Base-by-base conservation (phyloP, 2,797 vertebrate genomes). In the Argya squamiceps region DNA sequence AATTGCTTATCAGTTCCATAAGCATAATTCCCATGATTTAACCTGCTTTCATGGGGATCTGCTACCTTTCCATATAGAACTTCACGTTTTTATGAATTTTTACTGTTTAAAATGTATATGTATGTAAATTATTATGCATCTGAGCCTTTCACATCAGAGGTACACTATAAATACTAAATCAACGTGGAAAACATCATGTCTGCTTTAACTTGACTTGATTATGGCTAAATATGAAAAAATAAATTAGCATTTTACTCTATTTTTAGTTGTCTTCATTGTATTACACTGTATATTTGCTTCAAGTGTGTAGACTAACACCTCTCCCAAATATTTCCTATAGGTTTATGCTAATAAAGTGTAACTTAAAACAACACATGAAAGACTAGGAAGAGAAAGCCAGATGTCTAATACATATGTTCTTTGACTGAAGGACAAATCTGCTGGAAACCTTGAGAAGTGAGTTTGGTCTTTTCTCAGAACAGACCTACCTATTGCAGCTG, bases 21-120 rank as follows among this genome's bases (percentile, higher is more conserved):
- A 96, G 91, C 96, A 97, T 97, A 97, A 93, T 98, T 97, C 96
- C 94, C 94, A 97, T 94, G 97, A 97, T 96, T 97, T 96, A 97
- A 92, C 71, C 15, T 93, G 93, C 95, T 97, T 98, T 98, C 96
- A 91, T 92, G 62, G 92, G 86, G 93, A 96, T 95, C 82, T 75
- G 88, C 70, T 95, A 93, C 68, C 89, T 93, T 98, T 92, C 94
- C 89, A 88, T 96, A 96, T 92, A 97, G 94, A 96, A 97, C 82
- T 98, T 96, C 89, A 94, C 71, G 93, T 96, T 97, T 98, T 97
- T 97, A 96, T 88, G 68, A 97, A 89, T 97, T 97, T 98, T 97
- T 95, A 96, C 98, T 98, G 95, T 96, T 98, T 98, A 98, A 98
- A 97, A 98, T 98, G 97, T 98, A 98, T 98, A 98, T 98, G 96